A percentile compares a stretch with the other conserved stretches of the same genome.
These are phyloP conservation scores for Falco concolor DNA, from an alignment of 2,797 vertebrate species.

Conservation along the genomic window DNA sequence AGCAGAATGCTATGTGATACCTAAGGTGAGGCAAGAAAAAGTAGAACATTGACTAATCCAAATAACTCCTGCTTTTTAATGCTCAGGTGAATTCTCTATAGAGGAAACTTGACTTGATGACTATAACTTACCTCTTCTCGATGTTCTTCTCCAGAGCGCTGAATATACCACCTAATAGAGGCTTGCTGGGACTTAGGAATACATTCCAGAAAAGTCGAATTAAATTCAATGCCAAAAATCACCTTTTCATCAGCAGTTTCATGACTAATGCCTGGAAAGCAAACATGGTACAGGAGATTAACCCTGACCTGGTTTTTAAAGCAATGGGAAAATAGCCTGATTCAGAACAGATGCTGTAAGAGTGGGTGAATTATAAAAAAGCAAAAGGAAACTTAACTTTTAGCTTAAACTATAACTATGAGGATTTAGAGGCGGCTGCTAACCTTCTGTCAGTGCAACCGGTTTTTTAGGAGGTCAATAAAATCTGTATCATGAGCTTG, in stretches of 20 bases:
- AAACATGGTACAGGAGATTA: conserved; percentile 77
- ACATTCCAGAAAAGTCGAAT: conserved; percentile 97
- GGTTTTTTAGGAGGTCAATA: conserved; percentile 59
- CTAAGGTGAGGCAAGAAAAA: conserved; percentile 31
- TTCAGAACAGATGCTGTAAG: conserved; percentile 74
- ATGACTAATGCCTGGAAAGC: conserved; percentile 79
- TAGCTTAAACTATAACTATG: conserved; percentile 59
- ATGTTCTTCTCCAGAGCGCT: conserved; percentile 76
- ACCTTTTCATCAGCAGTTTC: conserved; percentile 88
- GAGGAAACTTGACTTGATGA: conserved; percentile 11
- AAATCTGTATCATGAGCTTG: neutral
- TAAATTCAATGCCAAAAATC: conserved; percentile 93
- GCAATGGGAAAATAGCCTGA: conserved; percentile 73
- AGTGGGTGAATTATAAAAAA: conserved; percentile 55
- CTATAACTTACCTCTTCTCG: conserved; percentile 86
- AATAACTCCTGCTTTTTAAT: conserved; percentile 17
- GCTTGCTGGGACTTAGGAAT: conserved; percentile 96
- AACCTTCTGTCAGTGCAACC: conserved; percentile 45
- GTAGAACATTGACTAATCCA: neutral
- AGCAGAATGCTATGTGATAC: conserved; percentile 19
- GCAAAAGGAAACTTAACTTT: conserved; percentile 65
- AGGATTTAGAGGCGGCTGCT: conserved; percentile 54
- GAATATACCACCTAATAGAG: conserved; percentile 79
- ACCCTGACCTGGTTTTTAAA: conserved; percentile 75
- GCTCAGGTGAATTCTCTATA: conserved; percentile 11